Percentiles rank a stretch among this genome's conserved stretches.
These are phyloP conservation scores for pig (Sus scrofa) DNA, from an alignment of 2,113 vertebrate species.

Conservation along the genomic window DNA sequence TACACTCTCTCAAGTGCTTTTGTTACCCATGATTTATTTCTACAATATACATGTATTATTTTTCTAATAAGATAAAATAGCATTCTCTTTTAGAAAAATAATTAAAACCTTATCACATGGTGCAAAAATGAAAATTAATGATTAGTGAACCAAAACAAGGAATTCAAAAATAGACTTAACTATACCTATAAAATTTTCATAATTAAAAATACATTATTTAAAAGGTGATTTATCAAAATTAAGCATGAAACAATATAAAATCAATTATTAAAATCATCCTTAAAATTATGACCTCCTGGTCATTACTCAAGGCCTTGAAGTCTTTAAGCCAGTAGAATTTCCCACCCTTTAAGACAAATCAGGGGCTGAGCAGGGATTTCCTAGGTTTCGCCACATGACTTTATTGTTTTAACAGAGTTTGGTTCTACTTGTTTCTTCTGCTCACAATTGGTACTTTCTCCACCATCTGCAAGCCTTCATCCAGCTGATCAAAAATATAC, in stretches of 20 bases:
- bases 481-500: slow-evolving; percentile 69
- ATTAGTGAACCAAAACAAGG: neutral
- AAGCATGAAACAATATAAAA: neutral
- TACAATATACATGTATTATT: neutral
- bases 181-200: neutral
- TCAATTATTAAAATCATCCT: slow-evolving; percentile 7
- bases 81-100: slow-evolving; percentile 2
- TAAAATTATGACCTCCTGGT: neutral
- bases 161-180: neutral
- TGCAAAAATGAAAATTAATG: neutral
- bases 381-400: neutral
- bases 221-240: neutral
- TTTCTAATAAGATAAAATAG: neutral
- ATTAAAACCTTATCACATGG: neutral
- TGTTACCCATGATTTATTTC: neutral
- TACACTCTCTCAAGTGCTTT: neutral
- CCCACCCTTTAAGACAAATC: neutral
- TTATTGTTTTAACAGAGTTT: neutral
- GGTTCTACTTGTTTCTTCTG: neutral
- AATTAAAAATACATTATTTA: neutral
- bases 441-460: neutral
- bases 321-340: neutral
- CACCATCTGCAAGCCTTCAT: slow-evolving; percentile 66
- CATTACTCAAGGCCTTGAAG: neutral
- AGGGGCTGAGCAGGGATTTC: neutral